Evolutionary conservation across 2,888 invertebrate genomes (phyloP), one percentile per base, ranked within the genome.

Genomic region (Trilocha varians): DNA sequence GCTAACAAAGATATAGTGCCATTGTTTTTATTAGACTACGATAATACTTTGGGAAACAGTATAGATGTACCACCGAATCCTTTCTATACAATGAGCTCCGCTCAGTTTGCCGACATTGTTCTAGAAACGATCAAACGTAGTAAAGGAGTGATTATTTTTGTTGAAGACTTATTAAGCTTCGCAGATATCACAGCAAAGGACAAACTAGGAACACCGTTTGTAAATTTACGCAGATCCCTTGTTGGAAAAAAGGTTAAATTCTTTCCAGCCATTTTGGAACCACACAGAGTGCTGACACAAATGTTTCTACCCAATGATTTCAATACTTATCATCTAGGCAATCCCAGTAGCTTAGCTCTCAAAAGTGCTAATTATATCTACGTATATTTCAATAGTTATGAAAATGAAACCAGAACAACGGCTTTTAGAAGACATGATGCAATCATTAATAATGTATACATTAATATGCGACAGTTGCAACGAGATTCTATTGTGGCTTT

Each of bases 111-210:
- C 0, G 55, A 65, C 0, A 59, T 80, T 0, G 39, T 72, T 0
- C 48, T 60, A 0, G 62, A 65, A 0, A 55, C 63, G 0, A 50
- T 59, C 0, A 64, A 57, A 39, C 53, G 44, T 1, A 56, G 62
- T 18, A 57, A 59, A 32, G 52, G 61, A 0, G 44, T 78, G 0
- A 47, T 82, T 0, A 52, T 78, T 11, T 82, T 82, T 32, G 42
- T 73, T 0, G 82, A 82, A 54, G 69, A 78, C 0, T 43, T 45
- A 0, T 62, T 82, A 2, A 62, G 68, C 37, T 43, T 58, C 0
- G 83, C 82, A 53, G 78, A 79, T n/a, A 45, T 77, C 1, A 65
- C 65, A 4, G 8, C 45, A 0, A 77, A 64, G 41, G 74, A 79
- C 35, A 46, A 33, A 2, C 13, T 45, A 0, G 83, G 79, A 0